Conservation (phyloP, 2,888 invertebrate genomes). For the Notodonta dromedarius region DNA sequence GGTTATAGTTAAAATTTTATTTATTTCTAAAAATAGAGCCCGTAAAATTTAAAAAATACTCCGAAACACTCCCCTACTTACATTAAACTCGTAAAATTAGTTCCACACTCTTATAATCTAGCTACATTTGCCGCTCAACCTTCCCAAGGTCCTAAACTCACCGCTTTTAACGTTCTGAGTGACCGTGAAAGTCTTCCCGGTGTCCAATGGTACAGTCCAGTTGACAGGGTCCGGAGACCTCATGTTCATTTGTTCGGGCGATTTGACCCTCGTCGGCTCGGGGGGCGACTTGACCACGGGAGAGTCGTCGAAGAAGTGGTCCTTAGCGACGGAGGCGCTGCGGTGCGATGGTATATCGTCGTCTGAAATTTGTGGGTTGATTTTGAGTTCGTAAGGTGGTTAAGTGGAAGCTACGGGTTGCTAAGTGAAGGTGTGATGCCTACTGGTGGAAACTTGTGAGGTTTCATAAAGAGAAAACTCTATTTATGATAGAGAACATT, state of each 20-base stretch:
- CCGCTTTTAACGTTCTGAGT: slow-evolving; percentile 93
- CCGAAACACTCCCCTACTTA: background rate
- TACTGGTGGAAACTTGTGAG: too few relatives aligned
- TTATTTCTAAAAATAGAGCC: too few relatives aligned
- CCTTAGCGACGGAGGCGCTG: slow-evolving; percentile 80
- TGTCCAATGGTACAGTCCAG: slow-evolving; percentile 97
- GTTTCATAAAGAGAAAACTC: too few relatives aligned
- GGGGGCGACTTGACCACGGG: slow-evolving; percentile 95
- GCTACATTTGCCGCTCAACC: slow-evolving; percentile 61
- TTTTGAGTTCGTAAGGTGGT: background rate
- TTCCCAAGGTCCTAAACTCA: slow-evolving; percentile 70
- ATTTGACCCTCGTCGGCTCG: slow-evolving; percentile 96
- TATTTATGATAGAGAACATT: too few relatives aligned
- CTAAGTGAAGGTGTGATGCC: too few relatives aligned
- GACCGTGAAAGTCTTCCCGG: slow-evolving; percentile 96
- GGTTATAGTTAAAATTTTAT: too few relatives aligned
- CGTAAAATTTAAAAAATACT: too few relatives aligned
- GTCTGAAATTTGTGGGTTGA: slow-evolving; percentile 54
- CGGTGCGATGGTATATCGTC: slow-evolving; percentile 77
- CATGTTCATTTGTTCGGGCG: slow-evolving; percentile 96
- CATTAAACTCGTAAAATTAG: slow-evolving; percentile 35
- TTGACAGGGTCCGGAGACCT: slow-evolving; percentile 97
- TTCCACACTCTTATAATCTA: slow-evolving; percentile 45
- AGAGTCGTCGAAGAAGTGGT: slow-evolving; percentile 81
- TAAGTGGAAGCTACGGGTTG: too few relatives aligned